Evolutionary conservation across 2,113 vertebrate species (phyloP).

Genomic region (Crotalus tigris): DNA sequence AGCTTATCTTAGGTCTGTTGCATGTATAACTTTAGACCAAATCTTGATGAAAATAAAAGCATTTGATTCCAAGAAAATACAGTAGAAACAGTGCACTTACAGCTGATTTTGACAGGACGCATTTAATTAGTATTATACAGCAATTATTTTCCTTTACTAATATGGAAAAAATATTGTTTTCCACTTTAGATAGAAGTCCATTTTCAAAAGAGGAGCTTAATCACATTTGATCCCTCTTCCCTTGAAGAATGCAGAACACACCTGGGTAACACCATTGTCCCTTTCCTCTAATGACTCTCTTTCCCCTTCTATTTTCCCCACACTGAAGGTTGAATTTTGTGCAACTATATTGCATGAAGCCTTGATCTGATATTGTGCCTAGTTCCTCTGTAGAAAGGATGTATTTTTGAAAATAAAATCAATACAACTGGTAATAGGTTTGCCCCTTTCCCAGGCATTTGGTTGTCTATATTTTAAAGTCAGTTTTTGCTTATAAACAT

Average conservation of each 20-base stretch:
- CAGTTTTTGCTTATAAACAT: slow-evolving; percentile 74
- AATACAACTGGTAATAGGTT: slow-evolving; percentile 56
- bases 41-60: not conserved
- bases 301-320: slow-evolving; percentile 66
- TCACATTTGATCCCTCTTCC: slow-evolving; percentile 69
- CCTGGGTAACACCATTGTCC: slow-evolving; percentile 71
- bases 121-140: slow-evolving; percentile 70
- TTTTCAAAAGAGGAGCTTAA: slow-evolving; percentile 66
- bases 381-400: slow-evolving; percentile 76
- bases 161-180: slow-evolving; percentile 63
- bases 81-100: slow-evolving; percentile 50
- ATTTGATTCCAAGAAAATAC: slow-evolving; percentile 2
- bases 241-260: slow-evolving; percentile 66
- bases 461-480: slow-evolving; percentile 76
- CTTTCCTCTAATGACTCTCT: slow-evolving; percentile 70
- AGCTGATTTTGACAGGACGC: slow-evolving; percentile 70
- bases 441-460: slow-evolving; percentile 75
- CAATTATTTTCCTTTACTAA: slow-evolving; percentile 65
- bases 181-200: slow-evolving; percentile 64
- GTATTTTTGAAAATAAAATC: slow-evolving; percentile 72
- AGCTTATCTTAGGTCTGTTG: not conserved
- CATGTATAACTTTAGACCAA: not conserved
- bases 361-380: slow-evolving; percentile 75
- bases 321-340: slow-evolving; percentile 66
- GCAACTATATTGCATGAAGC: slow-evolving; percentile 74